Evolutionary conservation across 2,888 invertebrate genomes (phyloP).

Genomic region (Hecatera dysodea): DNA sequence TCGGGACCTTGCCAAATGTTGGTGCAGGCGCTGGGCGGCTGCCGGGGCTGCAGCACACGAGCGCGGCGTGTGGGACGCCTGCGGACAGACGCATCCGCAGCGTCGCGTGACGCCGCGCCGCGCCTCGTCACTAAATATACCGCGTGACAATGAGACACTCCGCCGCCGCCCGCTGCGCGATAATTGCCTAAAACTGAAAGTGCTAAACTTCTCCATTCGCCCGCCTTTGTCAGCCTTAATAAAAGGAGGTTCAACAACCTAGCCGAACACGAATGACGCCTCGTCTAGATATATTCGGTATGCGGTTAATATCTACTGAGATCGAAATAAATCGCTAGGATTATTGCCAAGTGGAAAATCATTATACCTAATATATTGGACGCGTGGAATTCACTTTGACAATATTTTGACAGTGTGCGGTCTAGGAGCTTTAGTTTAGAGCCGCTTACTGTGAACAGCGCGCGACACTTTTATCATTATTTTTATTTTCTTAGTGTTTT

Average conservation of each 20-base stretch:
- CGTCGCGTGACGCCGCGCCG: conserved; percentile 69
- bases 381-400: conserved; percentile 89
- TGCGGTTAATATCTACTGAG: conserved; percentile 88
- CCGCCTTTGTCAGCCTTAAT: conserved; percentile 79
- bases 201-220: conserved; percentile 70
- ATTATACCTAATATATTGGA: conserved; percentile 88
- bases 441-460: conserved; percentile 74
- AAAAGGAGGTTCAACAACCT: conserved; percentile 88
- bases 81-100: conserved; percentile 83
- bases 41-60: conserved; percentile 54
- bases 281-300: conserved; percentile 88
- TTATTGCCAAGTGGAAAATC: conserved; percentile 90
- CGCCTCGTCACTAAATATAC: conserved; percentile 83
- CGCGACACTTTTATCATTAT: conserved; percentile 75
- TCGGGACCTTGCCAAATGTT: conserved; percentile 70
- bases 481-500: conserved; percentile 77
- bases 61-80: conserved; percentile 41
- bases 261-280: conserved; percentile 80
- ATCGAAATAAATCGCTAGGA: conserved; percentile 90
- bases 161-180: conserved; percentile 74
- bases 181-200: conserved; percentile 78
- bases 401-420: conserved; percentile 90
- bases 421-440: conserved; percentile 82
- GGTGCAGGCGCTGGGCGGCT: conserved; percentile 62
- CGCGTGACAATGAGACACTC: conserved; percentile 80